Conservation (phyloP, 2,888 invertebrate genomes). For the Tupiocoris notatus region DNA sequence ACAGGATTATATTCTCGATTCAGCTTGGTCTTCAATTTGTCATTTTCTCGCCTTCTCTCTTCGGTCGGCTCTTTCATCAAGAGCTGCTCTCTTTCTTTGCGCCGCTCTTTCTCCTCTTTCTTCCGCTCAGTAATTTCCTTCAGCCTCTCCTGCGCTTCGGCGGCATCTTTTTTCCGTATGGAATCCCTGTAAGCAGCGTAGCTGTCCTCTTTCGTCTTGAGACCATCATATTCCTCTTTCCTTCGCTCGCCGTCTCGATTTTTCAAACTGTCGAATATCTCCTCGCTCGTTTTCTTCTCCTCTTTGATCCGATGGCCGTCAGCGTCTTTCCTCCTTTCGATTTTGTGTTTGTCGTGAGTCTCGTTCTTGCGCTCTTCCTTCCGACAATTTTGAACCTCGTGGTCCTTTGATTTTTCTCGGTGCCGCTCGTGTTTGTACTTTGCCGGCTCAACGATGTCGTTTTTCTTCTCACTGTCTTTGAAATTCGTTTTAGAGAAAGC, state of each 20-base stretch:
- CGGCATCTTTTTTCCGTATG: conserved; percentile 30
- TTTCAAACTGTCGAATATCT: conserved; percentile 28
- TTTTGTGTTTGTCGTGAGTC: conserved; percentile 50
- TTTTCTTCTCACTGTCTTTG: conserved; percentile 28
- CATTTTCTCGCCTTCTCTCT: conserved; percentile 44
- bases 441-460: conserved; percentile 28
- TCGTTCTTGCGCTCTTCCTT: conserved; percentile 52
- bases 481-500: conserved; percentile 53
- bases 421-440: conserved; percentile 43
- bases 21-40: conserved; percentile 49
- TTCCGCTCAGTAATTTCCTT: conserved; percentile 46
- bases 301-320: conserved; percentile 51
- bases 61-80: conserved; percentile 24
- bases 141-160: conserved; percentile 45
- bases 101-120: conserved; percentile 50
- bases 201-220: conserved; percentile 19
- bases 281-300: conserved; percentile 36
- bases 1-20: conserved; percentile 47
- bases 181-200: conserved; percentile 16
- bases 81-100: conserved; percentile 45
- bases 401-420: conserved; percentile 54
- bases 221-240: conserved; percentile 9
- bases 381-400: conserved; percentile 59
- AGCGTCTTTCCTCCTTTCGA: conserved; percentile 52
- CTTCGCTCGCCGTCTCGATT: conserved; percentile 11